Conservation (phyloP, 2,797 vertebrate species). For the Fundulus diaphanus region DNA sequence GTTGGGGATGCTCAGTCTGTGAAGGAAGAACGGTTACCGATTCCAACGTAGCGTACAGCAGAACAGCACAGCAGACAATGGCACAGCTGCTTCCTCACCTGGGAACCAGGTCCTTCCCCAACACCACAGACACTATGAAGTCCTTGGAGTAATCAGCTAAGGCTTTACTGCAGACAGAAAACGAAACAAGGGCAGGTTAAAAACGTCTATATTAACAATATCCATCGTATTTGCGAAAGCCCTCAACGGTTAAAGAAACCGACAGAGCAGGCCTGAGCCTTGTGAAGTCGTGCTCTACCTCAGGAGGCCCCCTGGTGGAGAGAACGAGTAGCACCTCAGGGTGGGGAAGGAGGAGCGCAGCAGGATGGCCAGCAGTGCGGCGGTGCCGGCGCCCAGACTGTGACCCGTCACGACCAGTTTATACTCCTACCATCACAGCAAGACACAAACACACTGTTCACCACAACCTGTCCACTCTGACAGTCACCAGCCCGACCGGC, state of each 20-base stretch:
- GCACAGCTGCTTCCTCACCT: conserved; percentile 78
- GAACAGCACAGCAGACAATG: not conserved
- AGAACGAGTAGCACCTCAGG: conserved; percentile 90
- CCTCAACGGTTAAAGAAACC: not conserved
- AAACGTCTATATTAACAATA: not conserved
- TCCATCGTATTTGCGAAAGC: not conserved
- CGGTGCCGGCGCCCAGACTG: conserved; percentile 94
- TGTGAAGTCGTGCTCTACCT: conserved; percentile 80
- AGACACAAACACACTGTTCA: conserved; percentile 7
- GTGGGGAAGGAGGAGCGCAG: conserved; percentile 85
- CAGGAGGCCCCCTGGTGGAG: conserved; percentile 94
- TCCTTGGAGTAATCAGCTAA: conserved; percentile 91
- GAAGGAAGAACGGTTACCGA: not conserved
- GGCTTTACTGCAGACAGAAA: conserved; percentile 84
- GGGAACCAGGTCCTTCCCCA: conserved; percentile 95
- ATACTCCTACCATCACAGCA: conserved; percentile 85
- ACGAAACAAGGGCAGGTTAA: not conserved
- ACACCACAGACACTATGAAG: conserved; percentile 91
- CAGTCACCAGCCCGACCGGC: no score
- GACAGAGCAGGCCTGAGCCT: not conserved
- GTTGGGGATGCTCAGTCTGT: conserved; percentile 94
- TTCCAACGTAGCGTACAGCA: not conserved
- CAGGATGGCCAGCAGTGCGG: conserved; percentile 86
- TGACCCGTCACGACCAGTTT: conserved; percentile 93
- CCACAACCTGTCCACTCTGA: no score